A percentile compares a stretch with the other conserved stretches of the same genome.
Evolutionary conservation across 2,113 vertebrate genomes (phyloP).

Genomic region (Ciconia maguari): DNA sequence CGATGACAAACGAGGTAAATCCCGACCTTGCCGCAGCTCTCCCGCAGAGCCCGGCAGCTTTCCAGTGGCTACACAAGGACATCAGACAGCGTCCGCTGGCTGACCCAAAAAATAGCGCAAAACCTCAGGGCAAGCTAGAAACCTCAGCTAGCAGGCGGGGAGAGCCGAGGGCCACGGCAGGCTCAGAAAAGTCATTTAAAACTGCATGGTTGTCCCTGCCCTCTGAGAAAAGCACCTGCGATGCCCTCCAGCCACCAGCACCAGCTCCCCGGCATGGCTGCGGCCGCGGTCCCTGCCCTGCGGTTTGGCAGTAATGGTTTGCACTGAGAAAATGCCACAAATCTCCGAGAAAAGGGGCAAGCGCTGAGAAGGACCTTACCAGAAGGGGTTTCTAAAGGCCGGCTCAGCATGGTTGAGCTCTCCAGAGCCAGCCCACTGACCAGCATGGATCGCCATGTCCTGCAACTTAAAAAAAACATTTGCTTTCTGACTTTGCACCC

Average conservation of each 20-base stretch:
- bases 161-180: not conserved
- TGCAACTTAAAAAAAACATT: not conserved
- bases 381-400: not conserved
- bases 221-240: not conserved
- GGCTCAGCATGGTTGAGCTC: not conserved
- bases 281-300: not conserved
- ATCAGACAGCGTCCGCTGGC: rapidly evolving
- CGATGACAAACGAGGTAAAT: not conserved
- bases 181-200: not conserved
- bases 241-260: not conserved
- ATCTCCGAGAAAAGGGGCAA: not conserved
- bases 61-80: not conserved
- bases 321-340: not conserved
- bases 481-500: not conserved
- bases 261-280: not conserved
- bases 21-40: not conserved
- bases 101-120: not conserved
- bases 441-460: rapidly evolving
- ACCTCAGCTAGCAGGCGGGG: not conserved
- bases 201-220: rapidly evolving
- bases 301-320: rapidly evolving
- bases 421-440: not conserved
- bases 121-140: not conserved
- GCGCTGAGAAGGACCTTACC: not conserved
- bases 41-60: not conserved